Evolutionary conservation across 2,797 vertebrate genomes (phyloP).

Genomic region (Leptodactylus fallax): DNA sequence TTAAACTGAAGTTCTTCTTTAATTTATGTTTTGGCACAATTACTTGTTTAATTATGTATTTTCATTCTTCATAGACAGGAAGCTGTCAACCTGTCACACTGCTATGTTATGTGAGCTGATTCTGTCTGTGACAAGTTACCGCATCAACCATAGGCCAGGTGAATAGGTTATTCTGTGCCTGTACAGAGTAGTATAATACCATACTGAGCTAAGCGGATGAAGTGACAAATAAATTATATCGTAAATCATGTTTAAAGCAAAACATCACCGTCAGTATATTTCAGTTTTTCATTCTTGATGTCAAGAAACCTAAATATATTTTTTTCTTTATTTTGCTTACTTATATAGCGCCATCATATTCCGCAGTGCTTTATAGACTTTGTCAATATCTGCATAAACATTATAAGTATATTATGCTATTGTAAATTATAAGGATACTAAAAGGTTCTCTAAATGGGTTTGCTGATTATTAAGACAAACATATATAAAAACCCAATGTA

Average conservation of each 20-base stretch:
- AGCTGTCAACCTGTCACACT: constrained; percentile 16
- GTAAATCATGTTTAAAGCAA: neutral
- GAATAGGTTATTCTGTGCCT: constrained; percentile 18
- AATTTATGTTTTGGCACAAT: constrained; percentile 21
- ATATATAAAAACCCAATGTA: too few relatives aligned
- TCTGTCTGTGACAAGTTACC: constrained; percentile 6
- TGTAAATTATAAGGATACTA: too few relatives aligned
- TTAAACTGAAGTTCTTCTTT: neutral
- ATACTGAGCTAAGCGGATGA: neutral
- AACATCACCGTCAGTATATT: too few relatives aligned
- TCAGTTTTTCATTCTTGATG: too few relatives aligned
- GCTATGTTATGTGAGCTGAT: neutral
- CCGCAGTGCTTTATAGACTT: too few relatives aligned
- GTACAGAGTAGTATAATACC: neutral
- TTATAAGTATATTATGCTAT: too few relatives aligned
- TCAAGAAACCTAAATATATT: too few relatives aligned
- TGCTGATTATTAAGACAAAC: too few relatives aligned
- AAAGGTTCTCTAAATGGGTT: too few relatives aligned
- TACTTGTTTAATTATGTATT: constrained; percentile 37
- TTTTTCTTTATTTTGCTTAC: too few relatives aligned
- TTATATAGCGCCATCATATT: too few relatives aligned
- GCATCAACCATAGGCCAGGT: neutral
- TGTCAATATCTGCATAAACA: too few relatives aligned
- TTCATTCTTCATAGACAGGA: constrained; percentile 11
- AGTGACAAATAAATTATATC: neutral